A percentile compares a stretch with the other conserved stretches of the same genome.
Conservation (phyloP, 1,140 invertebrate species). For the Drosophila suzukii region DNA sequence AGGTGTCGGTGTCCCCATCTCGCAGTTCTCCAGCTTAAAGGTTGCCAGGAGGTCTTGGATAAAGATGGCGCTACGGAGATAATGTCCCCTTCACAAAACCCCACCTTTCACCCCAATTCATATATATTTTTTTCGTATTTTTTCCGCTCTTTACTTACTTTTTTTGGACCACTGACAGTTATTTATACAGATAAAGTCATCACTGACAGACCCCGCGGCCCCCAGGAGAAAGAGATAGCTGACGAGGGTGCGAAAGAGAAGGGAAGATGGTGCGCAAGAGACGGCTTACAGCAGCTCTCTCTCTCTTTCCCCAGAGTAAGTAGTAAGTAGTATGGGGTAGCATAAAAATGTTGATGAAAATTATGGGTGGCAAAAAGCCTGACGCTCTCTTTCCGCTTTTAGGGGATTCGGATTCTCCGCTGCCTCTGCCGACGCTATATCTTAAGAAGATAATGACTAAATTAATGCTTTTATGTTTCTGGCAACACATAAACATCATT, state of each 20-base stretch:
- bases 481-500: slow-evolving; percentile 84
- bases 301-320: slow-evolving; percentile 7
- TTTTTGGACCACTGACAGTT: slow-evolving; percentile 65
- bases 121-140: slow-evolving; percentile 13
- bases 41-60: slow-evolving; percentile 47
- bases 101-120: neutral
- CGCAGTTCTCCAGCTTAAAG: slow-evolving; percentile 38
- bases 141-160: slow-evolving; percentile 21
- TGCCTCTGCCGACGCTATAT: slow-evolving; percentile 53
- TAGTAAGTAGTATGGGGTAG: neutral
- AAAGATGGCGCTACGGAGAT: slow-evolving; percentile 66
- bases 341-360: slow-evolving; percentile 53
- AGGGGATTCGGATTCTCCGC: slow-evolving; percentile 28
- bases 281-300: slow-evolving; percentile 14
- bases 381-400: slow-evolving; percentile 5
- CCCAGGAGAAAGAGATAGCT: slow-evolving; percentile 21
- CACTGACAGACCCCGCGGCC: slow-evolving; percentile 69
- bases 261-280: slow-evolving; percentile 14
- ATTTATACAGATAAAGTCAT: slow-evolving; percentile 83
- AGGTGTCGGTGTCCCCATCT: slow-evolving; percentile 32
- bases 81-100: slow-evolving; percentile 12
- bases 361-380: slow-evolving; percentile 23
- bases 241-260: slow-evolving; percentile 8
- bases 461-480: slow-evolving; percentile 85
- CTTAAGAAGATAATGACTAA: slow-evolving; percentile 85